Conservation (phyloP, 2,888 invertebrate genomes). For the Lochmaea capreae region DNA sequence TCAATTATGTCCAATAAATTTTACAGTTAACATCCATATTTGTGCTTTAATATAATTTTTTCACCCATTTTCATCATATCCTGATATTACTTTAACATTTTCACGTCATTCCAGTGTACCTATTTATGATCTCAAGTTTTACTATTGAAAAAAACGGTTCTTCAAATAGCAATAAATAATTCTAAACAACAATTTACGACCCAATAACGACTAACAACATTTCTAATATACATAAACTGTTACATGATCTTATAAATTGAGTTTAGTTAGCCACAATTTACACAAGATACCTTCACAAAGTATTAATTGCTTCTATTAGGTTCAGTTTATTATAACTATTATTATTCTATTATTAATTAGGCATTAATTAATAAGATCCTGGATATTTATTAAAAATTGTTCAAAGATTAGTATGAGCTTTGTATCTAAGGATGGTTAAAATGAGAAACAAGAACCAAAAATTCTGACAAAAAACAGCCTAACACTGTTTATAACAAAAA, state of each 20-base stretch:
- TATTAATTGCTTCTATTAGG: background rate
- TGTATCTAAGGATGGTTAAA: no score
- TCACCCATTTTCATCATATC: no score
- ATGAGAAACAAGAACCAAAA: no score
- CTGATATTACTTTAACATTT: no score
- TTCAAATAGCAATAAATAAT: background rate
- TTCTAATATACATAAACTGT: slow-evolving; percentile 4
- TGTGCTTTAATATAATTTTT: no score
- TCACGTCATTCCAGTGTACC: background rate
- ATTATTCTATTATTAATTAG: background rate
- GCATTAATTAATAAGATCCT: background rate
- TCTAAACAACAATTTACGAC: background rate
- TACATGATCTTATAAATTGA: background rate
- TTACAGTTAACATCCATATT: no score
- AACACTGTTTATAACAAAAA: no score
- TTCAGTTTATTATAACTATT: background rate
- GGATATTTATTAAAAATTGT: background rate
- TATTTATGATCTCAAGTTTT: background rate
- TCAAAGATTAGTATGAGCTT: background rate
- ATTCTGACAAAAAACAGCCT: no score
- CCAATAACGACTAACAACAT: background rate
- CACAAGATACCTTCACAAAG: background rate
- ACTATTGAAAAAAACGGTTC: background rate
- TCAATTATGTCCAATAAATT: no score
- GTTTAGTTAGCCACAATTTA: background rate